Evolutionary conservation across 2,797 vertebrate species (phyloP).

Genomic region (Sylvia borin): DNA sequence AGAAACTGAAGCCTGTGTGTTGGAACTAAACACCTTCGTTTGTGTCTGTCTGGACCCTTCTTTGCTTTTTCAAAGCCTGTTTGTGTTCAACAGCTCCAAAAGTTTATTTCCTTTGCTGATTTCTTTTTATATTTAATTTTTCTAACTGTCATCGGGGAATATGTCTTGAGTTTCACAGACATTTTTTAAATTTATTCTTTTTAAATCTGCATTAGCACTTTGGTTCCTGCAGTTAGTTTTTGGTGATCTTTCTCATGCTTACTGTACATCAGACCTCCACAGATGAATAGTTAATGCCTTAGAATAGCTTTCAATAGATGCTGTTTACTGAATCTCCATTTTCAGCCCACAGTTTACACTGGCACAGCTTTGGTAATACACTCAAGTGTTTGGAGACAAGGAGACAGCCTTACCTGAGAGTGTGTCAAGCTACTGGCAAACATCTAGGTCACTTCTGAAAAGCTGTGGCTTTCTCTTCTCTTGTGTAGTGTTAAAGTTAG

Average conservation of each 20-base stretch:
- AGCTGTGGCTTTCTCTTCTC: neutral
- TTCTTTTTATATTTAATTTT: neutral
- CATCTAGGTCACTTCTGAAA: slow-evolving; percentile 58
- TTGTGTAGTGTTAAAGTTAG: slow-evolving; percentile 47
- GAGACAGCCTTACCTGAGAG: slow-evolving; percentile 54
- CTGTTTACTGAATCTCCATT: slow-evolving; percentile 27
- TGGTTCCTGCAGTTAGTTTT: neutral
- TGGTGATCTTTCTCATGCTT: neutral
- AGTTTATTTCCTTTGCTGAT: neutral
- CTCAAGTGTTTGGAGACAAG: slow-evolving; percentile 49
- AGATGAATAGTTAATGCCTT: slow-evolving; percentile 1
- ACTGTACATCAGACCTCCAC: neutral
- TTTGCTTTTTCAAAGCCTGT: neutral
- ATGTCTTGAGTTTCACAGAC: neutral
- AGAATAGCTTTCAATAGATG: slow-evolving; percentile 24
- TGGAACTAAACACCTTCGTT: neutral
- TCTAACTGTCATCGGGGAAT: neutral
- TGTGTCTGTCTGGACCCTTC: neutral
- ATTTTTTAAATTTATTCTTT: neutral
- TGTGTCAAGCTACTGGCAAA: slow-evolving; percentile 61
- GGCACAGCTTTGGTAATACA: slow-evolving; percentile 3
- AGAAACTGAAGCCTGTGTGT: slow-evolving; percentile 39
- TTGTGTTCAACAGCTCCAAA: neutral
- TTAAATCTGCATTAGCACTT: neutral
- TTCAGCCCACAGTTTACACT: slow-evolving; percentile 46